Conservation (phyloP, 2,888 invertebrate species). For the Ennomos erosarius region DNA sequence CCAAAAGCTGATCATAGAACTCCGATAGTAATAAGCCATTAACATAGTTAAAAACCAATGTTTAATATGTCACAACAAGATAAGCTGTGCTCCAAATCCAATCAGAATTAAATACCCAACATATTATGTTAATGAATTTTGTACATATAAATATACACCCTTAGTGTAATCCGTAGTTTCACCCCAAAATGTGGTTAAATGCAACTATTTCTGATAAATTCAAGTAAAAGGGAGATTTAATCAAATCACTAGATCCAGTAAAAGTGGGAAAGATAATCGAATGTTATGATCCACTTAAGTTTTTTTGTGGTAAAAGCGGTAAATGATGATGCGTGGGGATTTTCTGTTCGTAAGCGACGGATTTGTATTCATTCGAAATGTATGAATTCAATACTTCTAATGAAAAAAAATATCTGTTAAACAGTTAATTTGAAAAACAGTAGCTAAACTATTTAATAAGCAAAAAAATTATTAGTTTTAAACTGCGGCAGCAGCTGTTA, state of each 20-base stretch:
- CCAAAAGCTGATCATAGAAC: too few relatives aligned
- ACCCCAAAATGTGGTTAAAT: conserved; percentile 70
- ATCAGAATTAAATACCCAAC: conserved; percentile 48
- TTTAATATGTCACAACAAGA: conserved; percentile 38
- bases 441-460: too few relatives aligned
- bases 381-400: conserved; percentile 7
- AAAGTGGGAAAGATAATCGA: conserved; percentile 63
- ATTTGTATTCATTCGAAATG: conserved; percentile 8
- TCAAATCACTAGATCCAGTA: conserved; percentile 59
- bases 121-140: conserved; percentile 71
- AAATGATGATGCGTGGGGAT: conserved; percentile 36
- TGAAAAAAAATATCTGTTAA: neutral
- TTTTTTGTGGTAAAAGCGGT: conserved; percentile 54
- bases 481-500: too few relatives aligned
- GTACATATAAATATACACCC: conserved; percentile 67
- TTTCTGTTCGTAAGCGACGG: conserved; percentile 25
- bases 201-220: conserved; percentile 74
- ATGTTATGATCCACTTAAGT: conserved; percentile 66
- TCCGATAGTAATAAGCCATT: too few relatives aligned
- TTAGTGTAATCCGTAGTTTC: conserved; percentile 61
- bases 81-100: conserved; percentile 46
- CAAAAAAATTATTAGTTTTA: too few relatives aligned
- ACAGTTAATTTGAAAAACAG: too few relatives aligned
- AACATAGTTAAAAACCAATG: conserved; percentile 28
- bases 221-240: conserved; percentile 74